Conservation (phyloP, 2,797 vertebrate species). For the Amazonetta brasiliensis region DNA sequence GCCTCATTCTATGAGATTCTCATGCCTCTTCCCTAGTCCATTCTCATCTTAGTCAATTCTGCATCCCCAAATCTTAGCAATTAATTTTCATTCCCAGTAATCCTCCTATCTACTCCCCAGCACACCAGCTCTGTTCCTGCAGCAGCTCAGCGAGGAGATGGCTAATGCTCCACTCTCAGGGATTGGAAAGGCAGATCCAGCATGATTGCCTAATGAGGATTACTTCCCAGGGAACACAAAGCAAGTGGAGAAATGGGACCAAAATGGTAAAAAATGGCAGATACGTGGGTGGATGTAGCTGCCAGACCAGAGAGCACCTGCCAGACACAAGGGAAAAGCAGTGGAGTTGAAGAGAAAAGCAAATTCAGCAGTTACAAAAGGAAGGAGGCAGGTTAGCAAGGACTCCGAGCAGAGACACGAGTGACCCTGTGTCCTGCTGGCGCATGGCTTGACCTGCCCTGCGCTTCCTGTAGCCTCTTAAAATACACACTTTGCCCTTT, state of each 20-base stretch:
- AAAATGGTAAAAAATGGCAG: not conserved
- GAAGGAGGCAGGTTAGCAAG: not conserved
- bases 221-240: not conserved
- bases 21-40: fast-evolving
- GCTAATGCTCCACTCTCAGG: not conserved
- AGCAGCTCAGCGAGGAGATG: not conserved
- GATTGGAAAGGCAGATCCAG: not conserved
- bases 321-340: not conserved
- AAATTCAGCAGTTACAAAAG: not conserved
- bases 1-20: not conserved
- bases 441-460: fast-evolving
- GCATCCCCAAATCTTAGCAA: not conserved
- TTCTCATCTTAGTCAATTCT: not conserved
- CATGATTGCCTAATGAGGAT: not conserved
- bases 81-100: not conserved
- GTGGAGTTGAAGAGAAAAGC: not conserved
- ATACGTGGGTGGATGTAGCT: not conserved
- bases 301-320: too few species aligned
- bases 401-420: not conserved
- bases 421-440: not conserved
- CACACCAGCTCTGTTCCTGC: not conserved
- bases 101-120: not conserved
- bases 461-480: not conserved
- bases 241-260: not conserved
- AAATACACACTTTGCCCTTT: not conserved